A percentile compares a stretch with the other conserved stretches of the same genome.
Evolutionary conservation across 2,888 invertebrate genomes (phyloP).

Genomic region (Electrophaes corylata): DNA sequence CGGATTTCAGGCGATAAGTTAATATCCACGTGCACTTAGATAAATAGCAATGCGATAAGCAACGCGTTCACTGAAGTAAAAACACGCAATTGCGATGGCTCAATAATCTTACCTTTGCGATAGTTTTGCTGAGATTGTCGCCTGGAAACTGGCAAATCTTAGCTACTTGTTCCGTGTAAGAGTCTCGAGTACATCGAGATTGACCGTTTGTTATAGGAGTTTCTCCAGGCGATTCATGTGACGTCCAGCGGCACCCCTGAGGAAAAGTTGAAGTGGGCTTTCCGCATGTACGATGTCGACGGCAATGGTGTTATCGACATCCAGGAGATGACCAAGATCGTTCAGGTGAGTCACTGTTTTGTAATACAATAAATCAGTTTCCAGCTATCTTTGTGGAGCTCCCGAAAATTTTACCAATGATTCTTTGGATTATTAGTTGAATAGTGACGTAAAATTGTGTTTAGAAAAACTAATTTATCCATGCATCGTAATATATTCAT

Average conservation of each 20-base stretch:
- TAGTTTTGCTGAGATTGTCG: slow-evolving; percentile 5
- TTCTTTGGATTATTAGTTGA: no score
- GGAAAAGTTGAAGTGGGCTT: slow-evolving; percentile 99
- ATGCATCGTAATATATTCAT: no score
- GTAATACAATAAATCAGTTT: no score
- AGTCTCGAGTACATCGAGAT: slow-evolving; percentile 43
- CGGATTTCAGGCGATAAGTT: slow-evolving; percentile 14
- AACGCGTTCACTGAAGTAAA: slow-evolving; percentile 1
- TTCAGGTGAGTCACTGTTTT: slow-evolving; percentile 89
- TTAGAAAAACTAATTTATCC: no score
- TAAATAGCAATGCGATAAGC: slow-evolving; percentile 24
- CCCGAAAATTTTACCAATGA: no score
- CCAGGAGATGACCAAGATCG: slow-evolving; percentile 99
- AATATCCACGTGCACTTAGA: slow-evolving; percentile 12
- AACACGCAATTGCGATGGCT: slow-evolving; percentile 17
- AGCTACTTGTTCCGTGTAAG: slow-evolving; percentile 19
- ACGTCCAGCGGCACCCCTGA: slow-evolving; percentile 98
- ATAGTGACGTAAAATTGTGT: no score
- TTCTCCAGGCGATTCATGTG: slow-evolving; percentile 98
- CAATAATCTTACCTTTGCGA: slow-evolving; percentile 15
- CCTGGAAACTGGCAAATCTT: slow-evolving; percentile 11
- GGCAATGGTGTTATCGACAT: slow-evolving; percentile 99
- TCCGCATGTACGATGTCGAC: slow-evolving; percentile 99
- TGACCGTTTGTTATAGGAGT: slow-evolving; percentile 90
- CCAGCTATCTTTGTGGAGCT: no score